Evolutionary conservation across 1,140 invertebrate genomes (phyloP).

Genomic region (Dreissena rostriformis): DNA sequence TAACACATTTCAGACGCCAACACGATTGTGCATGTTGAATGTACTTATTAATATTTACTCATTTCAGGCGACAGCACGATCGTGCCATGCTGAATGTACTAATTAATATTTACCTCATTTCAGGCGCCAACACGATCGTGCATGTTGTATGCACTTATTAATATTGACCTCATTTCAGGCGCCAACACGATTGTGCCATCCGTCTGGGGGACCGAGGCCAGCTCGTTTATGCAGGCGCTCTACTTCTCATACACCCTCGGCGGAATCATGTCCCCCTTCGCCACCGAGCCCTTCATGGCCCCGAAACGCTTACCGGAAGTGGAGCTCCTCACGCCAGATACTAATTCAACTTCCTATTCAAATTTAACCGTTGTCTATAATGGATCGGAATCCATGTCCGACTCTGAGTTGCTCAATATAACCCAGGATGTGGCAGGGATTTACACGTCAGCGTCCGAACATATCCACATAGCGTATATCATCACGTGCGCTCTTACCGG

Average conservation of each 20-base stretch:
- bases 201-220: slow-evolving; percentile 80
- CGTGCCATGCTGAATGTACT: too few species aligned
- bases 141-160: too few species aligned
- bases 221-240: slow-evolving; percentile 52
- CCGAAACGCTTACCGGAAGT: background rate
- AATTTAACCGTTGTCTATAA: too few species aligned
- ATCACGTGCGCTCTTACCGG: slow-evolving; percentile 8
- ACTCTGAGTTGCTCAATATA: background rate
- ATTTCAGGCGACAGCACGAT: slow-evolving; percentile 81
- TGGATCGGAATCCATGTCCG: too few species aligned
- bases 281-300: slow-evolving; percentile 56
- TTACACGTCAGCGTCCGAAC: too few species aligned
- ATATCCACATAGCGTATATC: slow-evolving; percentile 32
- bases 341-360: background rate
- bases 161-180: slow-evolving; percentile 73
- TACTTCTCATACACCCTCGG: slow-evolving; percentile 54
- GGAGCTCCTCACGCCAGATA: background rate
- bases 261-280: slow-evolving; percentile 50
- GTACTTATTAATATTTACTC: too few species aligned
- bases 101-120: slow-evolving; percentile 2
- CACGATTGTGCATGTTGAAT: too few species aligned
- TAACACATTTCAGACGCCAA: too few species aligned
- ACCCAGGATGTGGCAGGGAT: too few species aligned
- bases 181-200: slow-evolving; percentile 80
- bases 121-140: slow-evolving; percentile 81